Evolutionary conservation across 1,140 invertebrate species (phyloP), one percentile per base, ranked within the genome.

Genomic region (Anastatus disparis): DNA sequence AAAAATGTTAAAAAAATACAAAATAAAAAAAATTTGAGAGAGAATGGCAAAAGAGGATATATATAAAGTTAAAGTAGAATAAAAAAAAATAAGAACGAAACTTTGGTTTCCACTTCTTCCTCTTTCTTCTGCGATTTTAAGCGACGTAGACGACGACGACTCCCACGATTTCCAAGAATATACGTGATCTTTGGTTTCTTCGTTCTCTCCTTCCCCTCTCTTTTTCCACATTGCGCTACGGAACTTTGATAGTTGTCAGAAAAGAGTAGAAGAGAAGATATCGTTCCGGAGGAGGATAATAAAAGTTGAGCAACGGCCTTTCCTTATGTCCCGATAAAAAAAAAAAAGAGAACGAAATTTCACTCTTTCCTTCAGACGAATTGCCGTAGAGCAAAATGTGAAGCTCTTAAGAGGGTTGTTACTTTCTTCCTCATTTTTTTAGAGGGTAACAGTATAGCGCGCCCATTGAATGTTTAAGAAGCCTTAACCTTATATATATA

Each of bases 191-290:
- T 10, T 3, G 64, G 22, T 27, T 42, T 56, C 46, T 69, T 58
- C 77, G 46, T 27, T 46, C 20, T 12, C 40, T 46, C 65, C 40
- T 48, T 31, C 53, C 44, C 29, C 31, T 40, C 42, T 15, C 27
- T 56, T 31, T 20, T 55, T 38, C 24, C 20, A 13, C 58, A n/a
- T n/a, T n/a, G n/a, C n/a, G 75, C 59, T n/a, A 24, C n/a, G 29
- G n/a, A 31, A 20, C 48, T 69, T 72, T 74, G 78, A 81, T 79
- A 78, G 70, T 81, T 79, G 80, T 80, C 77, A 77, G n/a, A 35
- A 10, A 20, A 77, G 79, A 79, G 77, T 71, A 13, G 35, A 59
- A 20, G 78, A 64, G 74, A 72, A 74, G 73, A 80, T 79, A 81
- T 77, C 80, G 76, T 71, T 50, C 10, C 31, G 4, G n/a, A 73